Evolutionary conservation across 2,113 vertebrate genomes (phyloP), one percentile per base, ranked within the genome.

Genomic region (Peromyscus maniculatus): DNA sequence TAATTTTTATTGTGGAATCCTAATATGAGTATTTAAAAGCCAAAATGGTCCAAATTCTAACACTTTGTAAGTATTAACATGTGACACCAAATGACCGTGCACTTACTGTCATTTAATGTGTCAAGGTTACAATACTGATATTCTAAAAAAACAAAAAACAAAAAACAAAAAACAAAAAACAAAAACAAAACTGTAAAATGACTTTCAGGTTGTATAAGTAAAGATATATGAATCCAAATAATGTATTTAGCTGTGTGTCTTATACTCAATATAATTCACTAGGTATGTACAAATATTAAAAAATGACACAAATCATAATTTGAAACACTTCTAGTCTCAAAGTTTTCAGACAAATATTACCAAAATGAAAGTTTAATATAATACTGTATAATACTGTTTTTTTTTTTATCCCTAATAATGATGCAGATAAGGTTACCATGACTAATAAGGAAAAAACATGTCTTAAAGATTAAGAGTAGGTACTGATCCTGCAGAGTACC

Each of bases 31-130:
- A 57, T 15, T 2, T 67, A 9, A 66, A 62, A 13, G 16, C 15
- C 15, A 1, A 69, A 66, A 22, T 67, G 8, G 1, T 46, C 39
- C 46, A 39, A 55, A 75, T 49, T 64, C 24, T 7, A 87, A 33
- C 31, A 43, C 39, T 55, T 49, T 36, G 69, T 43, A 39, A 46
- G 11, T 36, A 43, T 10, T 33, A 57, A 33, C 17, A 31, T 52
- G 16, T 33, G 7, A 7, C 2, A 8, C 12, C 16, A 87, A 33
- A 2, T 15, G 4, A 39, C 49, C 0, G 10, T 52, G 16, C 11
- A 52, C 3, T 9, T 64, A 64, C 33, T 16, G 3, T 67, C 33
- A 43, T 82, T 36, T 31, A 1, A 11, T 7, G 16, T 16, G 2
- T 71, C 66, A 43, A 17, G 7, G 64, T 71, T 24, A 21, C n/a